Evolutionary conservation across 2,113 vertebrate species (phyloP).

Genomic region (Panthera uncia): DNA sequence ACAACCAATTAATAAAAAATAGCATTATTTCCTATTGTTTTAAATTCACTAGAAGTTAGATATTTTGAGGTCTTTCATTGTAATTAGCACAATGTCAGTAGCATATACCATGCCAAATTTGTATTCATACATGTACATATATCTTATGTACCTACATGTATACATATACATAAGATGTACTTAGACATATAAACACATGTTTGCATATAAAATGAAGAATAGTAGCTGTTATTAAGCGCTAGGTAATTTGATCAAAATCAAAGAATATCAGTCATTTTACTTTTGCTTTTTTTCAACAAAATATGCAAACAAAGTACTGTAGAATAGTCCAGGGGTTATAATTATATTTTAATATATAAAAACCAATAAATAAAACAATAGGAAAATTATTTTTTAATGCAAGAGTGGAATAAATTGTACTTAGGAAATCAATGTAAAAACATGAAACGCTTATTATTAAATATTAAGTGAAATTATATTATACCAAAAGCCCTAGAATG

Average conservation of each 20-base stretch:
- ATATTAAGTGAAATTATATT: not conserved
- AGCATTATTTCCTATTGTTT: not conserved
- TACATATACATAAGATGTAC: not conserved
- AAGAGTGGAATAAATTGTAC: not conserved
- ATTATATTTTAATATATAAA: not conserved
- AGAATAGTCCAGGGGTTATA: not conserved
- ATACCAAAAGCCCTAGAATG: not conserved
- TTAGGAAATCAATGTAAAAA: not conserved
- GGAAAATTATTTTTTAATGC: not conserved
- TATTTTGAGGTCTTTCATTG: not conserved
- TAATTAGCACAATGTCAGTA: not conserved
- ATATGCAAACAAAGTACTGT: not conserved
- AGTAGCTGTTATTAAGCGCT: not conserved
- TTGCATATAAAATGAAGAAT: not conserved
- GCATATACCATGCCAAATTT: not conserved
- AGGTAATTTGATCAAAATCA: not conserved
- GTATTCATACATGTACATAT: not conserved
- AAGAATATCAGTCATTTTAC: not conserved
- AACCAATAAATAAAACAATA: not conserved
- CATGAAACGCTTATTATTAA: not conserved
- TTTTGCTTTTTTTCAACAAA: slow-evolving; percentile 32
- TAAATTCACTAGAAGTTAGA: not conserved
- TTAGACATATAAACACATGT: not conserved
- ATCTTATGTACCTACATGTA: not conserved
- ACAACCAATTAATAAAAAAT: slow-evolving; percentile 3